Conservation (phyloP, 2,888 invertebrate species). For the Chloroclysta siterata region DNA sequence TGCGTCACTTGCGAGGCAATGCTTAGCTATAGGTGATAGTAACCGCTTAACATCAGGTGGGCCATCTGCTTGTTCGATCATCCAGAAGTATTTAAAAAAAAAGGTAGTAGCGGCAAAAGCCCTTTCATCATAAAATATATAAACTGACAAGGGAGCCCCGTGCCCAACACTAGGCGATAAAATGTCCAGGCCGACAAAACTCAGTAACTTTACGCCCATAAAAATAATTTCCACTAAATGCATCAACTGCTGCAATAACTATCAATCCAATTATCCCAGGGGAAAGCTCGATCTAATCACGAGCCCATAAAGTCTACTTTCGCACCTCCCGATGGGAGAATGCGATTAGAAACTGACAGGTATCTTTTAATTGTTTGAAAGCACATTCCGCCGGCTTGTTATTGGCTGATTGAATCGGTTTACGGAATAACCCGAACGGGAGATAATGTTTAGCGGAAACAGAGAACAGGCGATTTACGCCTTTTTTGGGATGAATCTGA, state of each 20-base stretch:
- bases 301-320: slow-evolving; percentile 36
- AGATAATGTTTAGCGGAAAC: slow-evolving; percentile 34
- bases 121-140: background rate
- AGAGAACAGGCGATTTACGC: slow-evolving; percentile 5
- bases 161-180: background rate
- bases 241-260: slow-evolving; percentile 22
- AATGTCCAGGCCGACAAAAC: background rate
- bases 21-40: too few relatives aligned
- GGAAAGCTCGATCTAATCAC: slow-evolving; percentile 32
- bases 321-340: slow-evolving; percentile 50
- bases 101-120: background rate
- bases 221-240: slow-evolving; percentile 24
- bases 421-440: slow-evolving; percentile 23
- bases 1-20: too few relatives aligned
- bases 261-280: slow-evolving; percentile 33
- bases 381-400: slow-evolving; percentile 57
- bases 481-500: background rate
- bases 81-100: too few relatives aligned
- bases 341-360: slow-evolving; percentile 56
- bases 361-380: slow-evolving; percentile 77
- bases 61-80: too few relatives aligned
- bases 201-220: background rate
- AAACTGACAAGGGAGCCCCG: background rate
- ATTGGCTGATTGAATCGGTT: slow-evolving; percentile 33
- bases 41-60: too few relatives aligned